Evolutionary conservation across 2,113 vertebrate species (phyloP), one percentile per base, ranked within the genome.

Genomic region (Cyrtonyx montezumae): DNA sequence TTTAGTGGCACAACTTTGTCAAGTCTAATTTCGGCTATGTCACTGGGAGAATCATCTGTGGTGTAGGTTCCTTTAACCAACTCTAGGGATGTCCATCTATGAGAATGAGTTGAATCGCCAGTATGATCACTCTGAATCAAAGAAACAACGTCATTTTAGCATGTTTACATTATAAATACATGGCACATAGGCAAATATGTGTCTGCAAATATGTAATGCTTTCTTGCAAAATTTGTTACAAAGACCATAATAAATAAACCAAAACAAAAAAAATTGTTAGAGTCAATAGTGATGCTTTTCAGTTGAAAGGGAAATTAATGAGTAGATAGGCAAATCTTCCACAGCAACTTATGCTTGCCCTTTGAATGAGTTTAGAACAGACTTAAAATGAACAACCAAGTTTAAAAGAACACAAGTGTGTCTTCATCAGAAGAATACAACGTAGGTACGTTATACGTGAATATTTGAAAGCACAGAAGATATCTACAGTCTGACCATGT

Each of bases 21-120:
- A 93, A 99, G 97, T 91, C 99, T 99, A 82, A 99, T 99, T 97
- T 99, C 99, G 86, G 99, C 98, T 94, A 99, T 99, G 88, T 99
- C 99, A 97, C 99, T 99, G 22, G 99, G 99, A 70, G 99, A 99
- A 93, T 99, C 99, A 87, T 99, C 99, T 16, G 99, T 99, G 96
- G 99, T 99, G 59, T 99, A 99, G 51, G 99, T 99, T 83, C 99
- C 99, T 97, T 99, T 99, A 91, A 99, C 98, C 88, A 99, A 96
- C 94, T 99, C 99, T 42, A 99, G 97, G 70, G 99, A 99, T 4
- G 99, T 99, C 99, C 99, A 99, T 91, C 99, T 98, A 92, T 99
- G 99, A 92, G 99, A 99, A 96, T 99, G 99, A 77, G 98, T 96
- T 5, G 99, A 99, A 97, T 99, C 99, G 59, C 99, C 99, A 42